Base-by-base conservation (phyloP, 2,797 vertebrate species). In the Limosa lapponica region DNA sequence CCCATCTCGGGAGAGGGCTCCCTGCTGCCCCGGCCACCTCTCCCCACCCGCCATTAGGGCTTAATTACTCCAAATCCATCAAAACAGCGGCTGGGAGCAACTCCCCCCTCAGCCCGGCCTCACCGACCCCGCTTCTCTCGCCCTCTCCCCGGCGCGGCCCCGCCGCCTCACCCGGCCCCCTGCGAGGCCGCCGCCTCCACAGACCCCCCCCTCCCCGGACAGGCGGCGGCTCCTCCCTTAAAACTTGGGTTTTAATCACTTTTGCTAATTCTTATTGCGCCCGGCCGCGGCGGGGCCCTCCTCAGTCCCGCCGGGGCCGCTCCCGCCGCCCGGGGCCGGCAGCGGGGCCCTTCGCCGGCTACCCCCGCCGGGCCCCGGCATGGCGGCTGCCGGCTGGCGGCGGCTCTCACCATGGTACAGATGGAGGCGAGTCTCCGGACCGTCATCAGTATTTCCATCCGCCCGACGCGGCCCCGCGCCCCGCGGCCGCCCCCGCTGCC, bases 381-480 rank as follows among this genome's bases (percentile, higher is more conserved):
- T 20, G 13, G 23, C 20, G 44, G 41, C 18, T 32, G 18, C 30
- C 13, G 44, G 27, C 14, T 2, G 44, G 9, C 27, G 8, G 41
- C 46, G 14, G 41, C 16, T 23, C 99, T 98, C 96, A 99, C 99
- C 99, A 99, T 99, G 98, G 99, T 99, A 99, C 99, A 99, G 98
- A 99, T 99, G 98, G 99, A 99, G 97, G 99, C 99, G 98, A 99
- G 99, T 98, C 99, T 99, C 97, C 99, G 99, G 98, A 99, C 99
- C 98, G 99, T 99, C 99, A 99, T 99, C 98, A 99, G 99, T 98
- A 99, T 98, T 98, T 99, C 99, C 99, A 99, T 99, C 98, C 98
- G 98, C 98, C 95, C 97, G 97, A 96, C 98, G 98, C 90, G 52
- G 61, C 52, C 44, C 64, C 82, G 83, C 52, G 43, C 98, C 98